Evolutionary conservation across 2,888 invertebrate genomes (phyloP).

Genomic region (Tortrix viridana): DNA sequence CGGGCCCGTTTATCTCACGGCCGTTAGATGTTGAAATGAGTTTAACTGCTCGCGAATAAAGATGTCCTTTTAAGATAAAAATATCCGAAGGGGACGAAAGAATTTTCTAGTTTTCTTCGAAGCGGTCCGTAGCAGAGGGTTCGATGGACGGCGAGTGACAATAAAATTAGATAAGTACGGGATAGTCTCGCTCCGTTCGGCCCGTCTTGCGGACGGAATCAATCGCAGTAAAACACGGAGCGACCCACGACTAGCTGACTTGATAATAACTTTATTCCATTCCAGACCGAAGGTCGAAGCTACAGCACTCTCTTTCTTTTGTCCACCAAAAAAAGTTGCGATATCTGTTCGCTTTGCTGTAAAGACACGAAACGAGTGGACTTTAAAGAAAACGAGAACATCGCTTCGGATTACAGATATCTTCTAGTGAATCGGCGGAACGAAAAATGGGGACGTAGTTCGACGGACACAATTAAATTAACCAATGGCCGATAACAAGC

Average conservation of each 20-base stretch:
- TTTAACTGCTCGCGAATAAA: conserved; percentile 78
- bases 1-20: conserved; percentile 63
- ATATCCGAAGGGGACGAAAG: conserved; percentile 64
- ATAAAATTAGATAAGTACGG: conserved; percentile 84
- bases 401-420: conserved; percentile 69
- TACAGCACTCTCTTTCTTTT: conserved; percentile 40
- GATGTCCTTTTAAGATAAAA: conserved; percentile 76
- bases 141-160: conserved; percentile 73
- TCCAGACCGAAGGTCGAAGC: conserved; percentile 49
- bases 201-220: conserved; percentile 77
- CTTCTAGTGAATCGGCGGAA: conserved; percentile 54
- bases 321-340: conserved; percentile 43
- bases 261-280: conserved; percentile 43
- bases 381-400: conserved; percentile 72
- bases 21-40: conserved; percentile 70
- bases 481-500: not conserved
- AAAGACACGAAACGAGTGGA: conserved; percentile 76
- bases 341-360: conserved; percentile 72
- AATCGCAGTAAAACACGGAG: conserved; percentile 81
- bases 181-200: conserved; percentile 68
- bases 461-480: conserved; percentile 4
- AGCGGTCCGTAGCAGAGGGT: conserved; percentile 67
- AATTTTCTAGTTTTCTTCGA: conserved; percentile 69
- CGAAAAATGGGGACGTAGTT: conserved; percentile 48
- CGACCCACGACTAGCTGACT: conserved; percentile 48